Evolutionary conservation across 2,113 vertebrate genomes (phyloP), one percentile per base, ranked within the genome.

Genomic region (Neofelis nebulosa): DNA sequence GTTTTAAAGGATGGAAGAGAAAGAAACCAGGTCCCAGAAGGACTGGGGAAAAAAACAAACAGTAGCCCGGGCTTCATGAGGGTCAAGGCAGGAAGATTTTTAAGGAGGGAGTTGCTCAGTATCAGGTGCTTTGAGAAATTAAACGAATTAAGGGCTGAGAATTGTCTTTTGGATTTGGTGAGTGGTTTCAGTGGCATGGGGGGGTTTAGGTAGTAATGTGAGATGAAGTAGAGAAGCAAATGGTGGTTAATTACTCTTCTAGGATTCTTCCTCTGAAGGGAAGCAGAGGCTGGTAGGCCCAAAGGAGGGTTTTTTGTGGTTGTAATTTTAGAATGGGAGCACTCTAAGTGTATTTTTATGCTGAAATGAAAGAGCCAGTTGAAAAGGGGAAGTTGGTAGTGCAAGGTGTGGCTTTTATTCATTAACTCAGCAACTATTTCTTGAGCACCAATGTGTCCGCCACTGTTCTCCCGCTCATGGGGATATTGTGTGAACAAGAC

Each of bases 241-340:
- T 8, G n/a, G 4, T 83, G 29, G 33, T n/a, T 31, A 7, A 12
- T 23, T 15, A 0, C 50, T 31, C 5, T 38, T 38, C 84, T 31
- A 45, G 79, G 27, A 55, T 45, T 89, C 74, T 82, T 92, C 74
- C 48, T 79, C 63, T 92, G 48, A 91, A 94, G 45, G 63, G 63
- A 92, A 55, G 55, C 69, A 88, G 80, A 78, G 80, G 36, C 48
- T 38, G 66, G 66, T 73, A 25, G 78, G 97, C 78, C 93, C 73
- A 93, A 71, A 80, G 21, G 52, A 73, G 25, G 61, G 4, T 18
- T 74, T 90, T 73, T 33, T 74, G 65, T 95, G 71, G 36, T 86
- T 84, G 74, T 81, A 29, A 41, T 89, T 95, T 79, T 90, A 86
- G 41, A 93, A 65, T 25, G 23, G 71, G 48, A 89, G 36, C 50